Percentiles rank a stretch among this genome's conserved stretches.
Evolutionary conservation across 2,113 vertebrate species (phyloP).

Genomic region (Cyprinodon brontotheroides): DNA sequence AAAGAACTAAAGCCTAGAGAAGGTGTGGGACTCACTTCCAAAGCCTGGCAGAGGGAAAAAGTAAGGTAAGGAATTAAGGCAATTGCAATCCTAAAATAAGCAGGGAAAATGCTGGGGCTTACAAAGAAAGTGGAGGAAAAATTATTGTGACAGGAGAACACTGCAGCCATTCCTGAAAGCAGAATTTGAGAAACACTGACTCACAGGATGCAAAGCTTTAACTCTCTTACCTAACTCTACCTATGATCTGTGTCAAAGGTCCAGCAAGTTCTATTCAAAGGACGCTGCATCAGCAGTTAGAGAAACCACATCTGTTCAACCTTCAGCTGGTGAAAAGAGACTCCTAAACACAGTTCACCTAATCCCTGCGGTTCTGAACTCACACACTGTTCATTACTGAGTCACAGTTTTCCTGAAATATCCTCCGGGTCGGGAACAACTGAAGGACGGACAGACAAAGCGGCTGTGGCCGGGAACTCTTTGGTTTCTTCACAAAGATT

Average conservation of each 20-base stretch:
- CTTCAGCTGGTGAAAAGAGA: neutral
- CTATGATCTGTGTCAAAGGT: slow-evolving; percentile 4
- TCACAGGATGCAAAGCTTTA: slow-evolving; percentile 29
- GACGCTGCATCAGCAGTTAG: neutral
- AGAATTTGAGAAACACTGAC: slow-evolving; percentile 29
- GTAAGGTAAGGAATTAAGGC: slow-evolving; percentile 14
- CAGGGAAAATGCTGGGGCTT: neutral
- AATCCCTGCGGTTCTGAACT: neutral
- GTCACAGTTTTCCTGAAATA: slow-evolving; percentile 24
- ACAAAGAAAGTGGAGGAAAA: slow-evolving; percentile 35
- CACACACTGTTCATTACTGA: slow-evolving; percentile 5
- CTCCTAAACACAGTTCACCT: neutral
- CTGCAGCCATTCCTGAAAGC: slow-evolving; percentile 29
- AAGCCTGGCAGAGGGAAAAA: slow-evolving; percentile 1
- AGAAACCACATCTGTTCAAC: neutral
- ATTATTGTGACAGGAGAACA: slow-evolving; percentile 34
- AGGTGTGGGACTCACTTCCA: slow-evolving; percentile 53
- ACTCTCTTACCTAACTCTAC: neutral
- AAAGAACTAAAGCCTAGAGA: slow-evolving; percentile 44
- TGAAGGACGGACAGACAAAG: slow-evolving; percentile 6
- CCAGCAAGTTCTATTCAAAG: slow-evolving; percentile 15
- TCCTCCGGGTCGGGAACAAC: neutral
- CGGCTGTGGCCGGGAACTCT: neutral
- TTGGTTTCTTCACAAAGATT: slow-evolving; percentile 2
- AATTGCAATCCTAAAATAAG: slow-evolving; percentile 2